phyloP scores from a whole-genome alignment of 2,888 invertebrate species.

The Sclerodermus sp. region DNA sequence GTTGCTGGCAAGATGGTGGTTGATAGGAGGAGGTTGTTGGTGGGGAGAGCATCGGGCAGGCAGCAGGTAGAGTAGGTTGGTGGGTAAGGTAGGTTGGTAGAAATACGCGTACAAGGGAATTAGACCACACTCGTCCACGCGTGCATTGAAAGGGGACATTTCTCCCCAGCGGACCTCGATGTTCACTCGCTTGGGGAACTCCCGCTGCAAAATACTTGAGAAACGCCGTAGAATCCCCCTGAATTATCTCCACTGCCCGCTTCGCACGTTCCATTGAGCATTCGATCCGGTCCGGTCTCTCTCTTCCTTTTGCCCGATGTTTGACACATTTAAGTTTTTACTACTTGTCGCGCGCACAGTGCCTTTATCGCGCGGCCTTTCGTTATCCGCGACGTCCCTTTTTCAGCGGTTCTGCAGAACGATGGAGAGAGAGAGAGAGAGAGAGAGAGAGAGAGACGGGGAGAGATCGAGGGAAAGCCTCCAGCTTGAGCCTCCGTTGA shows the following conservation, averaged over 20 bases:
- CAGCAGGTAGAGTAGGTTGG: constrained; percentile 41
- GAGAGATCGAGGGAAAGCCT: no score
- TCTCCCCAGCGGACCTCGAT: constrained; percentile 39
- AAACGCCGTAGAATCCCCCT: no score
- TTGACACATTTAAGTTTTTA: constrained; percentile 5
- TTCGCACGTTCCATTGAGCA: background rate
- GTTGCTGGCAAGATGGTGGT: constrained; percentile 22
- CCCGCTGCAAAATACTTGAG: constrained; percentile 1
- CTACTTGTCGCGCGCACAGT: background rate
- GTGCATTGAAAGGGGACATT: constrained; percentile 43
- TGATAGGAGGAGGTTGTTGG: constrained; percentile 13
- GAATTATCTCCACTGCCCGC: no score
- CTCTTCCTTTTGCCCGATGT: constrained; percentile 1
- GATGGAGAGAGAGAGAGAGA: no score
- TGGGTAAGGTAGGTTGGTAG: constrained; percentile 50
- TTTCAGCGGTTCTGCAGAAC: no score
- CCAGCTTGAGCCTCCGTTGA: no score
- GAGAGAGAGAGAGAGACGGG: no score
- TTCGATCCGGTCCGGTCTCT: background rate
- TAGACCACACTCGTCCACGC: constrained; percentile 54
- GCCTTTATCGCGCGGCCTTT: no score
- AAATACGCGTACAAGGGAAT: constrained; percentile 51
- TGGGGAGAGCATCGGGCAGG: constrained; percentile 12
- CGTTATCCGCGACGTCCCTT: no score
- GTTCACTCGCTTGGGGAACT: constrained; percentile 33